These are phyloP conservation scores for Erynnis tages DNA, from an alignment of 2,888 invertebrate species.

Conservation along the genomic window DNA sequence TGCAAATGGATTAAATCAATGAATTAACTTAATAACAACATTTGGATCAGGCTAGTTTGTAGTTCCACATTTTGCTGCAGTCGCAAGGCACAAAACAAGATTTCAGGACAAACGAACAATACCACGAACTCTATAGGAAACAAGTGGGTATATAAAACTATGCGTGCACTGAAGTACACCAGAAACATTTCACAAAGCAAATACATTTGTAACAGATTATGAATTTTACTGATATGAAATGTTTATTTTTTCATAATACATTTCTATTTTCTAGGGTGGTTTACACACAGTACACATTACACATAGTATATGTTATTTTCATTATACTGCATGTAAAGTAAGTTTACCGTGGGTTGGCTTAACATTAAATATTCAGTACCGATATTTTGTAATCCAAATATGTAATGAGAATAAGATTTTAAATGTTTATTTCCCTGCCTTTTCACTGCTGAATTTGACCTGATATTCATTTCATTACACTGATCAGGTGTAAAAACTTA, in stretches of 20 bases:
- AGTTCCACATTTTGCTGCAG: constrained; percentile 50
- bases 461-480: too few relatives aligned
- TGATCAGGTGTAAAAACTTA: too few relatives aligned
- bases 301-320: too few relatives aligned
- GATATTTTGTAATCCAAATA: constrained; percentile 31
- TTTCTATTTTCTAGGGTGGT: constrained; percentile 17
- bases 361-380: constrained; percentile 32
- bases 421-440: not conserved
- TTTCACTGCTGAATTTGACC: too few relatives aligned
- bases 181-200: constrained; percentile 37
- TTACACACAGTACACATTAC: constrained; percentile 17
- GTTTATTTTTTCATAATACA: constrained; percentile 22
- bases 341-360: constrained; percentile 37
- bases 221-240: constrained; percentile 40
- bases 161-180: constrained; percentile 30
- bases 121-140: constrained; percentile 34
- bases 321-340: constrained; percentile 4
- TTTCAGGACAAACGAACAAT: constrained; percentile 43
- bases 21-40: too few relatives aligned
- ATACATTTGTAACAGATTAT: constrained; percentile 40
- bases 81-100: constrained; percentile 75
- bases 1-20: too few relatives aligned
- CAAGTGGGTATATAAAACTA: constrained; percentile 21
- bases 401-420: too few relatives aligned
- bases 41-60: constrained; percentile 34